Base-by-base conservation (phyloP, 2,797 vertebrate genomes). In the Semaprochilodus insignis region DNA sequence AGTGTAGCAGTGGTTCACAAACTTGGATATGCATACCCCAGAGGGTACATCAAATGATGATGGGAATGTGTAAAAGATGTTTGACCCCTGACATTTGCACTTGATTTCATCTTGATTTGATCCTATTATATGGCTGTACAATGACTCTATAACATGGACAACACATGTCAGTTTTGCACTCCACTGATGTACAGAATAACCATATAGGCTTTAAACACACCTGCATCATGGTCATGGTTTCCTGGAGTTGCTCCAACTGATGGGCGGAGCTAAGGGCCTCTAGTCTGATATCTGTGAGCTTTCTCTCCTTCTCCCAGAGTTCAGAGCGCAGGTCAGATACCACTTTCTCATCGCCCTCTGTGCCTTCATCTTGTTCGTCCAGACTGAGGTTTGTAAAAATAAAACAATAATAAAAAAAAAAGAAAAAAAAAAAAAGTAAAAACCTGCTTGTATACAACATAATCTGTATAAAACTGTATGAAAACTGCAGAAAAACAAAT, bases 201-300 rank as follows among this genome's bases (percentile, higher is more conserved):
- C 2, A 48, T 48, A 48, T 48, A 48, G 8, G 19, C 25, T 74
- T 69, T 36, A 44, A 44, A 83, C 72, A 75, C 76, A 98, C 98
- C 97, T 99, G 96, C 98, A 99, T 99, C 87, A 93, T 97, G 90
- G 93, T 96, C 98, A 99, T 99, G 70, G 97, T 96, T 71, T 99
- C 98, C 81, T 98, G 96, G 77, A 99, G 95, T 90, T 99, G 97
- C 88, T 99, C 98, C 87, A 99, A 94, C 87, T 99, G 98, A 86
- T 98, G 97, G 76, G 98, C 98, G 0, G 98, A 99, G 93, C 93
- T 99, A 2, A 99, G 94, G 27, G 98, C 98, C 91, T 99, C 98
- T 85, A 99, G 88, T 1, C 98, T 97, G 87, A 99, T 98, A 88
- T 99, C 98, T 0, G 98, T 99, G 36, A 99, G 94, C 87, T 99